Conservation (phyloP, 2,888 invertebrate species). For the Tanytarsus gracilentus region DNA sequence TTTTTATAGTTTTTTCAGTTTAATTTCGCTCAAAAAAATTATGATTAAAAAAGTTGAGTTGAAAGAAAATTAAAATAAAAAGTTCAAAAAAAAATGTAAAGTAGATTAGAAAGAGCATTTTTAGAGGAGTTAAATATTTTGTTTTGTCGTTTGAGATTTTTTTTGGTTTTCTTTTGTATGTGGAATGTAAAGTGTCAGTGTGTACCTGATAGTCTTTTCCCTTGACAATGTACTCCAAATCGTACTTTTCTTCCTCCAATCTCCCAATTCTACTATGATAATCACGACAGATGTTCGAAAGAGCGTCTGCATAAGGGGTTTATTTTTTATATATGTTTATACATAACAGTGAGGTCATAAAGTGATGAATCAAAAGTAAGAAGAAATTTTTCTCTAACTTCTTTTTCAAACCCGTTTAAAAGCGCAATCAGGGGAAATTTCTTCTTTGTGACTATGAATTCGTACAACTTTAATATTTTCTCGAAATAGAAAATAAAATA, state of each 20-base stretch:
- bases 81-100: constrained; percentile 5
- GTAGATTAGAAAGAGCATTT: constrained; percentile 17
- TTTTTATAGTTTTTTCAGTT: constrained; percentile 20
- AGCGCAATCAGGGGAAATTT: too few species aligned
- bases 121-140: constrained; percentile 15
- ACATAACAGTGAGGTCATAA: too few species aligned
- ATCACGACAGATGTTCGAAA: constrained; percentile 68
- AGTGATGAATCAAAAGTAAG: too few species aligned
- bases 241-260: constrained; percentile 94
- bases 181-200: constrained; percentile 31
- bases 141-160: constrained; percentile 3
- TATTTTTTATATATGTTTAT: constrained; percentile 26
- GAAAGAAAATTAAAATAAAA: too few species aligned
- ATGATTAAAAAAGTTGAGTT: constrained; percentile 29
- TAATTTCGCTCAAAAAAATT: constrained; percentile 30
- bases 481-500: too few species aligned
- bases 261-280: constrained; percentile 80
- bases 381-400: too few species aligned
- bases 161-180: constrained; percentile 4
- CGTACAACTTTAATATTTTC: too few species aligned
- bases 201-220: constrained; percentile 98
- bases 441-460: too few species aligned
- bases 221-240: constrained; percentile 96
- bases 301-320: constrained; percentile 49
- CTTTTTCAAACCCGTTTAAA: too few species aligned